Conservation (phyloP, 2,797 vertebrate genomes). For the Siniperca obscura region DNA sequence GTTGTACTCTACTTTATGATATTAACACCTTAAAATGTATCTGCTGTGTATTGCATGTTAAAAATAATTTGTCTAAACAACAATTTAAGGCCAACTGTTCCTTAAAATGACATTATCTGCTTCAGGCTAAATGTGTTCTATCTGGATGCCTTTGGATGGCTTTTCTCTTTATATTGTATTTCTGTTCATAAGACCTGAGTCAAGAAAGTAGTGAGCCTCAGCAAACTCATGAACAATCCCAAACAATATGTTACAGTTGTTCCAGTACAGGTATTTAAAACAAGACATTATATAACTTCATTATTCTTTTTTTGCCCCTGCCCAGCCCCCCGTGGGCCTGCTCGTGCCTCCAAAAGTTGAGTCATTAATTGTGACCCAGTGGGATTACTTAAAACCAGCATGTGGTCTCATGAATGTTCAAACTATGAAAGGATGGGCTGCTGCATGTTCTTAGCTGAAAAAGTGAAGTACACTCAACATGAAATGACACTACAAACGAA, state of each 20-base stretch:
- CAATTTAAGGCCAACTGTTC: background rate
- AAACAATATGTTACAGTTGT: background rate
- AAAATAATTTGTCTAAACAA: background rate
- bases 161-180: background rate
- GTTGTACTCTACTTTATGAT: background rate
- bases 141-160: background rate
- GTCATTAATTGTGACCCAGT: conserved; percentile 69
- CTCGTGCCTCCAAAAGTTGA: conserved; percentile 25
- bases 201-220: conserved; percentile 6
- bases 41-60: background rate
- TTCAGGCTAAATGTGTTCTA: background rate
- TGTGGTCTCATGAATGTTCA: conserved; percentile 56
- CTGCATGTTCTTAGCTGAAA: conserved; percentile 40
- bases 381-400: conserved; percentile 74
- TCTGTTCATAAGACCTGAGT: background rate
- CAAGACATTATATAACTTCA: conserved; percentile 26
- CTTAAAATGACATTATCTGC: background rate
- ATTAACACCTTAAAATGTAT: background rate
- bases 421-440: conserved; percentile 44
- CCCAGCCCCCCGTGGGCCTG: too few species aligned
- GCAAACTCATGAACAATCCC: background rate
- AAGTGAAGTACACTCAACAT: conserved; percentile 49
- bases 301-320: conserved; percentile 13
- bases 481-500: conserved; percentile 67
- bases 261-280: conserved; percentile 11